Evolutionary conservation across 2,797 vertebrate species (phyloP).

Genomic region (Podargus strigoides): DNA sequence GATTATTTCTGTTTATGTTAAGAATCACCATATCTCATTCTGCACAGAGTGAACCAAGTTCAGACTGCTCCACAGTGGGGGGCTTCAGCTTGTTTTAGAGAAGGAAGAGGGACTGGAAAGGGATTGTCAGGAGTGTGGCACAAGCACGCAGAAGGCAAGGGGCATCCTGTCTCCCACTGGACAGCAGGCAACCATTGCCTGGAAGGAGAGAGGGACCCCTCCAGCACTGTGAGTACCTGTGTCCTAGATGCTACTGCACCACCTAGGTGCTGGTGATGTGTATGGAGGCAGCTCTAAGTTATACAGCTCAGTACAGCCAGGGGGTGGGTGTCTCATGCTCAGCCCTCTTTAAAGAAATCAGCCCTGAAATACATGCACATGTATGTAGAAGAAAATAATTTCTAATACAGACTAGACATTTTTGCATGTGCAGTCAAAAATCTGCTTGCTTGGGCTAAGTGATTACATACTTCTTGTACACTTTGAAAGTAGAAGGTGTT

Average conservation of each 20-base stretch:
- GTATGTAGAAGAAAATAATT: not conserved
- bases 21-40: not conserved
- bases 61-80: not conserved
- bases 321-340: not conserved
- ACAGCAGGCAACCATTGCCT: not conserved
- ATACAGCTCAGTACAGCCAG: not conserved
- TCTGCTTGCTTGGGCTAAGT: not conserved
- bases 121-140: not conserved
- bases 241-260: not conserved
- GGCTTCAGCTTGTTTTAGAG: not conserved
- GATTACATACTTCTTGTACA: not conserved
- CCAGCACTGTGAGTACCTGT: rapidly evolving
- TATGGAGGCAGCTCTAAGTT: not conserved
- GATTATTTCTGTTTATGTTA: not conserved
- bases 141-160: not conserved
- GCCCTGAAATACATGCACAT: not conserved
- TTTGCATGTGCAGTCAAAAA: not conserved
- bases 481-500: not conserved
- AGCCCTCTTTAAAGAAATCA: not conserved
- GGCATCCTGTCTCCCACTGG: not conserved
- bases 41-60: rapidly evolving
- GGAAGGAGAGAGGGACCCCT: not conserved
- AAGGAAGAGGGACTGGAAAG: not conserved
- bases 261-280: rapidly evolving
- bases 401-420: not conserved